phyloP scores from a whole-genome alignment of 92 coral and sea anemone species.

The Epizoanthus scotinus region DNA sequence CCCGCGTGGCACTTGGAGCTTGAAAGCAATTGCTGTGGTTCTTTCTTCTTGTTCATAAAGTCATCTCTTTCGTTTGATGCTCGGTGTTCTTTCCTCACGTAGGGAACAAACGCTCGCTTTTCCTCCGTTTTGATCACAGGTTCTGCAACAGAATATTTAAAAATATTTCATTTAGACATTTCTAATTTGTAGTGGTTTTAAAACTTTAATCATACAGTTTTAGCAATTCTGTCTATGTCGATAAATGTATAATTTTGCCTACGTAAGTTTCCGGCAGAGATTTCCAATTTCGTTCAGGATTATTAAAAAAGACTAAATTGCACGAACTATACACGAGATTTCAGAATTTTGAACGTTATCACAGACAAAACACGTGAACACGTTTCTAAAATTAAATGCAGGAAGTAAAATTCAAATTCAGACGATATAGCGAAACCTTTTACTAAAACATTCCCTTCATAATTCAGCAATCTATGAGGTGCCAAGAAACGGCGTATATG shows the following conservation, averaged over 20 bases:
- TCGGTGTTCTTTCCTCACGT: conserved; percentile 18
- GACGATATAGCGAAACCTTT: neutral
- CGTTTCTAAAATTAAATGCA: neutral
- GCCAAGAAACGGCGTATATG: conserved; percentile 28
- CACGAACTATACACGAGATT: neutral
- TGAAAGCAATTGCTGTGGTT: neutral
- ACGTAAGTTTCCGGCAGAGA: neutral
- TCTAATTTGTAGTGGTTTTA: neutral
- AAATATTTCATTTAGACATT: neutral
- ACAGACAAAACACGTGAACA: too few relatives aligned
- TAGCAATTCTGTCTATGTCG: too few relatives aligned
- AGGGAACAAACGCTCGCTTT: conserved; percentile 52
- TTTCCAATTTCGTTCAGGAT: neutral
- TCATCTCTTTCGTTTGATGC: conserved; percentile 1
- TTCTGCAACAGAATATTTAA: conserved; percentile 31
- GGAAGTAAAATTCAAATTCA: neutral
- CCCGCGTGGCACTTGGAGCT: conserved; percentile 4
- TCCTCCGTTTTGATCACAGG: conserved; percentile 21
- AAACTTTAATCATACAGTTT: neutral
- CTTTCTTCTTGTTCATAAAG: neutral
- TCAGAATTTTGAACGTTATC: neutral
- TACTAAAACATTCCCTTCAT: conserved; percentile 21
- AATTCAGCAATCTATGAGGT: neutral
- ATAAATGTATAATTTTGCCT: neutral
- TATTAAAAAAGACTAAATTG: neutral